A percentile compares a stretch with the other conserved stretches of the same genome.
Conservation (phyloP, 2,888 invertebrate species). For the Carterocephalus palaemon region DNA sequence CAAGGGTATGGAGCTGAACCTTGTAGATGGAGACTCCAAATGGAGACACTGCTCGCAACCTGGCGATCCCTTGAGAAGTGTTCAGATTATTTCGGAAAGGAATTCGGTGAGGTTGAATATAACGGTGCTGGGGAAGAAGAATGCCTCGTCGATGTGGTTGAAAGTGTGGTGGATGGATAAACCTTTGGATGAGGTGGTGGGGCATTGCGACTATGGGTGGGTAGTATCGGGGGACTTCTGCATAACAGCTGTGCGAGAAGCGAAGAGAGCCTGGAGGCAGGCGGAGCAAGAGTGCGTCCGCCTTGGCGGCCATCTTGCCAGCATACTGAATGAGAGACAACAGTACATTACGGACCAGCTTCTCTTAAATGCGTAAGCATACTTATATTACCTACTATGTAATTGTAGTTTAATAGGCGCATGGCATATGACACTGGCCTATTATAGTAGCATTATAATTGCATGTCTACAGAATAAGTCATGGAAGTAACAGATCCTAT, state of each 20-base stretch:
- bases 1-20: conserved; percentile 76
- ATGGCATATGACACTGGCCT: too few relatives aligned
- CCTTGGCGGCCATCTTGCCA: conserved; percentile 83
- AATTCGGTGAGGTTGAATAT: conserved; percentile 77
- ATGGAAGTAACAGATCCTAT: too few relatives aligned
- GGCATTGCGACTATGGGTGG: conserved; percentile 85
- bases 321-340: conserved; percentile 81
- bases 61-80: conserved; percentile 77
- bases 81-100: conserved; percentile 79
- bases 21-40: conserved; percentile 77
- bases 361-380: conserved; percentile 81
- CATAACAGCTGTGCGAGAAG: conserved; percentile 79
- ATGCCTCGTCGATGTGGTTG: conserved; percentile 72
- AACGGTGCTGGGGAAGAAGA: conserved; percentile 59
- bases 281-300: conserved; percentile 83
- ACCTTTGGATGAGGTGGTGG: conserved; percentile 79
- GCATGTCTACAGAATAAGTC: too few relatives aligned
- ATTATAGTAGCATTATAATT: too few relatives aligned
- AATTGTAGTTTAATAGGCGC: too few relatives aligned
- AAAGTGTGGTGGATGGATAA: conserved; percentile 82
- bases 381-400: neutral
- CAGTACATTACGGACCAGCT: conserved; percentile 82
- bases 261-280: conserved; percentile 81
- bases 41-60: conserved; percentile 81
- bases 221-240: conserved; percentile 83